Conservation (phyloP, 2,888 invertebrate genomes). For the Polylopha cassiicola region DNA sequence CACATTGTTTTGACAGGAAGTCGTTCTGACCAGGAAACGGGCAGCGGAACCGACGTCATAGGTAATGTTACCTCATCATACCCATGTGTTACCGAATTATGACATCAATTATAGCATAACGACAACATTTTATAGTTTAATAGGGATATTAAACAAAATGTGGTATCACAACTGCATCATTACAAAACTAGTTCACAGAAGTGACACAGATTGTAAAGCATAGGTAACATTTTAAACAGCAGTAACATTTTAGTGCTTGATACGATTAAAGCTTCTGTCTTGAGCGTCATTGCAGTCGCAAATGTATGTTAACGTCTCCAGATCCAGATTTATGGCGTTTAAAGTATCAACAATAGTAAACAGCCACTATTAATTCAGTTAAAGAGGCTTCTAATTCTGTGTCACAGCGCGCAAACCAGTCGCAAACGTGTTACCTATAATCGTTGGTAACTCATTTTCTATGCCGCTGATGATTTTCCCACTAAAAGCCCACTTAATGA, state of each 20-base stretch:
- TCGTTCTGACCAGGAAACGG: slow-evolving; percentile 57
- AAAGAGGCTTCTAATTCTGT: slow-evolving; percentile 42
- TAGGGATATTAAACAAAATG: too few relatives aligned
- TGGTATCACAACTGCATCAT: too few relatives aligned
- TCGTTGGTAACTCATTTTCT: slow-evolving; percentile 40
- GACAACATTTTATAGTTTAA: slow-evolving; percentile 31
- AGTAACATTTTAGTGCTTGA: too few relatives aligned
- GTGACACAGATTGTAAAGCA: too few relatives aligned
- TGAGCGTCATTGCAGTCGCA: too few relatives aligned
- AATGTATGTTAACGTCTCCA: neutral
- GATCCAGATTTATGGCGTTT: slow-evolving; percentile 7
- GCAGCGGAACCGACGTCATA: slow-evolving; percentile 41
- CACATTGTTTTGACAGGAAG: slow-evolving; percentile 47
- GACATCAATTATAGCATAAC: slow-evolving; percentile 47
- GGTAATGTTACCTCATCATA: slow-evolving; percentile 54
- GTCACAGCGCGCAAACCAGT: slow-evolving; percentile 49
- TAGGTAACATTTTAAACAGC: too few relatives aligned
- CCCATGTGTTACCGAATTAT: slow-evolving; percentile 42
- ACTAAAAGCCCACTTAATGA: slow-evolving; percentile 47
- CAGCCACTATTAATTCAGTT: slow-evolving; percentile 38
- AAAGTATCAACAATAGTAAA: slow-evolving; percentile 17
- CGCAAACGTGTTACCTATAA: slow-evolving; percentile 34
- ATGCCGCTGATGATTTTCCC: slow-evolving; percentile 44
- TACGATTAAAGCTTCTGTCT: too few relatives aligned
- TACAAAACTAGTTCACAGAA: too few relatives aligned